These are phyloP conservation scores for Patella caerulea DNA, from an alignment of 2,888 invertebrate species.

Conservation along the genomic window DNA sequence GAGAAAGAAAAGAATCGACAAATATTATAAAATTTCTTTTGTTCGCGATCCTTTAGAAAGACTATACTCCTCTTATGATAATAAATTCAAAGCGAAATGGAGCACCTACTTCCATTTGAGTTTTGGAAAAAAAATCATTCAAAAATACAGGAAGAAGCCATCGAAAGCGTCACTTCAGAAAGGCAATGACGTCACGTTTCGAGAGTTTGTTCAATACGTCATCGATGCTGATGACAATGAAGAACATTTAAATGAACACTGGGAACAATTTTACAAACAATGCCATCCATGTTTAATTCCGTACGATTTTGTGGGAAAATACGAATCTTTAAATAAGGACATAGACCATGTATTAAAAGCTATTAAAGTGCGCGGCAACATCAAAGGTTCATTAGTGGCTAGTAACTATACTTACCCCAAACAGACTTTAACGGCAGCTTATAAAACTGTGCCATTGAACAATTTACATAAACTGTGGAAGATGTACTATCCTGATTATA, in stretches of 20 bases:
- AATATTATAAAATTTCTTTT: conserved; percentile 85
- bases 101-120: conserved; percentile 71
- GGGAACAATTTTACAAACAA: conserved; percentile 85
- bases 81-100: conserved; percentile 79
- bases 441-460: conserved; percentile 80
- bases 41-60: conserved; percentile 91
- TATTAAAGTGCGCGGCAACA: conserved; percentile 19
- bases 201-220: conserved; percentile 38
- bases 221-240: conserved; percentile 32
- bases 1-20: conserved; percentile 27
- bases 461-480: conserved; percentile 46
- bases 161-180: conserved; percentile 32
- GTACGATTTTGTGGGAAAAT: conserved; percentile 90
- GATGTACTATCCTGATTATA: conserved; percentile 84
- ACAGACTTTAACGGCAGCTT: conserved; percentile 65
- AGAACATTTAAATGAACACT: conserved; percentile 80
- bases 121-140: conserved; percentile 49
- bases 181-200: conserved; percentile 39
- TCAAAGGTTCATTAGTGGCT: conserved; percentile 31
- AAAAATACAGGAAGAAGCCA: conserved; percentile 32
- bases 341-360: conserved; percentile 27
- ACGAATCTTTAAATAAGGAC: conserved; percentile 78
- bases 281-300: conserved; percentile 89
- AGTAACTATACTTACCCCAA: conserved; percentile 28
- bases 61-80: conserved; percentile 87